Evolutionary conservation across 2,888 invertebrate genomes (phyloP).

Genomic region (Stenurella melanura): DNA sequence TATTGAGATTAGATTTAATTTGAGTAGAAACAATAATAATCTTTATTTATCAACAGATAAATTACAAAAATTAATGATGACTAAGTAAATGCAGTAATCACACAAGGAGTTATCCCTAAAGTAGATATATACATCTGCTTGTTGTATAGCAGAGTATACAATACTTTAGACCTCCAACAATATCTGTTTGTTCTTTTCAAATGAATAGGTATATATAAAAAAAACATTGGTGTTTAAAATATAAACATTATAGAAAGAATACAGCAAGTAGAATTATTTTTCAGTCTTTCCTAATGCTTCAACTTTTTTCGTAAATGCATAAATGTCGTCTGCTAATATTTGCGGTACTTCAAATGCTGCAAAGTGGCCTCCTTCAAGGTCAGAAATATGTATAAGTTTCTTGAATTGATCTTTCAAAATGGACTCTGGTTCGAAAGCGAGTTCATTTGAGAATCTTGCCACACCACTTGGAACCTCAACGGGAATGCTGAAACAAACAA

Average conservation of each 20-base stretch:
- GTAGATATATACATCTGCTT: too few relatives aligned
- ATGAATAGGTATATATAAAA: not conserved
- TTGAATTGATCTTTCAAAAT: constrained; percentile 39
- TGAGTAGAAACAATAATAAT: too few relatives aligned
- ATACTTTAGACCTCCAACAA: too few relatives aligned
- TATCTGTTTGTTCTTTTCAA: too few relatives aligned
- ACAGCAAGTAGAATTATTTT: not conserved
- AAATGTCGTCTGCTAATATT: constrained; percentile 46
- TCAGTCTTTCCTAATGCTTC: constrained; percentile 3
- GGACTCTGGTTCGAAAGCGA: constrained; percentile 77
- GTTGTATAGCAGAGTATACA: too few relatives aligned
- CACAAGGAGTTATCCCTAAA: too few relatives aligned
- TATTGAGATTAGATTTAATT: too few relatives aligned
- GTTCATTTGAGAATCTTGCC: constrained; percentile 83
- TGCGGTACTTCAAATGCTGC: constrained; percentile 49
- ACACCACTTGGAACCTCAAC: constrained; percentile 83
- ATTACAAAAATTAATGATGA: too few relatives aligned
- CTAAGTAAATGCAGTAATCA: too few relatives aligned
- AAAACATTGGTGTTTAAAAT: not conserved
- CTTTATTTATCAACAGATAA: too few relatives aligned
- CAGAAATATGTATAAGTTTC: constrained; percentile 45
- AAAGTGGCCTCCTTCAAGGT: constrained; percentile 36
- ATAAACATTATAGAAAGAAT: not conserved
- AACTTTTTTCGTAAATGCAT: constrained; percentile 48
- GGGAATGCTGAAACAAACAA: constrained; percentile 76